Conservation (phyloP, 2,888 invertebrate species). For the Piscicola geometra region DNA sequence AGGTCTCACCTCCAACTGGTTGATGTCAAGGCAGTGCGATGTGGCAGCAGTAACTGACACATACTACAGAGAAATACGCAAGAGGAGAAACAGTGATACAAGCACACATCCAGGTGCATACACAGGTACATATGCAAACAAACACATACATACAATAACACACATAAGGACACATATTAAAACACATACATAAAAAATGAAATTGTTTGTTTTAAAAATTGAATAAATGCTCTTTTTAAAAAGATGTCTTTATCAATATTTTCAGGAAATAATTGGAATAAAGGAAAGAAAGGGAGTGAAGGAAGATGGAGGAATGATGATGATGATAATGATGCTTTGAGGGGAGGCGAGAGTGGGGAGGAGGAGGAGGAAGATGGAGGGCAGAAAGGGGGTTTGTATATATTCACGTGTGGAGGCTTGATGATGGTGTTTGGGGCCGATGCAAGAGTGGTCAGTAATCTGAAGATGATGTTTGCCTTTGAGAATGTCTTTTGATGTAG, state of each 20-base stretch:
- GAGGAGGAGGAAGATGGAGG: background rate
- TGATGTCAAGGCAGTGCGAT: background rate
- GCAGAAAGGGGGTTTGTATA: background rate
- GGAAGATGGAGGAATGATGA: background rate
- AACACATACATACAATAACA: too few species aligned
- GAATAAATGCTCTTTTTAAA: too few species aligned
- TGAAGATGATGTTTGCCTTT: background rate
- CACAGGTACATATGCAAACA: too few species aligned
- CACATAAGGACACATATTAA: too few species aligned
- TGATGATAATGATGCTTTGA: background rate
- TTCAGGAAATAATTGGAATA: background rate
- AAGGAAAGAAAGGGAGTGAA: background rate
- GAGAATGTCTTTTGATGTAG: slow-evolving; percentile 11
- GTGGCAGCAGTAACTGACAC: background rate
- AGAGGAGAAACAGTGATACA: background rate
- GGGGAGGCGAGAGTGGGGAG: background rate
- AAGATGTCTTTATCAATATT: too few species aligned
- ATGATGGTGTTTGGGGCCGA: background rate
- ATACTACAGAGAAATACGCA: background rate
- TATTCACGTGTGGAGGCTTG: background rate
- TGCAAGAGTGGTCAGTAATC: background rate
- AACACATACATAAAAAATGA: too few species aligned
- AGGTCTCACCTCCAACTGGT: background rate
- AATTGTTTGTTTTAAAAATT: too few species aligned
- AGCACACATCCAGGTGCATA: background rate